phyloP scores from a whole-genome alignment of 2,797 vertebrate species.

The Accipiter badius region DNA sequence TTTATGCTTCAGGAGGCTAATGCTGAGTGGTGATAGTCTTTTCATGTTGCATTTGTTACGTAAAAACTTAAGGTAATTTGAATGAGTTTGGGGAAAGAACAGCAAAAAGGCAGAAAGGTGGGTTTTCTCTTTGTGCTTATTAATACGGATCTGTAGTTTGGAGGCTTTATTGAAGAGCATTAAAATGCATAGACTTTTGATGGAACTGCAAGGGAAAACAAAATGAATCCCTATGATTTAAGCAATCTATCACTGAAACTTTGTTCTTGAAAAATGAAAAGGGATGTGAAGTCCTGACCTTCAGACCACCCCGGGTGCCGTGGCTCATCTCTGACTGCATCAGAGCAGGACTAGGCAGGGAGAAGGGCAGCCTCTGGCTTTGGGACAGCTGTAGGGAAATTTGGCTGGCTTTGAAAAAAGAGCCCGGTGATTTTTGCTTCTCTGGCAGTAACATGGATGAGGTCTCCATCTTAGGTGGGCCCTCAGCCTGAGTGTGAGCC shows the following conservation, averaged over 20 bases:
- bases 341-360: neutral
- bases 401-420: neutral
- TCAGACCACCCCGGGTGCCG: neutral
- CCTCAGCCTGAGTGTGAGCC: neutral
- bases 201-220: neutral
- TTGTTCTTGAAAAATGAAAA: neutral
- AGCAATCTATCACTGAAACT: neutral
- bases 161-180: neutral
- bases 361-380: neutral
- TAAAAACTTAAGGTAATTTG: neutral
- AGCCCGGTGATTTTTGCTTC: neutral
- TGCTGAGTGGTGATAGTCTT: neutral
- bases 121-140: neutral
- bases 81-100: neutral
- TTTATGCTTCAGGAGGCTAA: neutral
- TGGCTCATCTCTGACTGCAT: neutral
- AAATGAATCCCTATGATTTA: neutral
- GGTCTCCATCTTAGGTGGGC: neutral
- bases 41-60: neutral
- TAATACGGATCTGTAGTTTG: neutral
- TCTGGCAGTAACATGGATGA: neutral
- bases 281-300: neutral
- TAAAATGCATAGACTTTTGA: neutral
- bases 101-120: neutral
- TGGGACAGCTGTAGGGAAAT: neutral